Base-by-base conservation (phyloP, 2,888 invertebrate species). In the Eupithecia vulgata region DNA sequence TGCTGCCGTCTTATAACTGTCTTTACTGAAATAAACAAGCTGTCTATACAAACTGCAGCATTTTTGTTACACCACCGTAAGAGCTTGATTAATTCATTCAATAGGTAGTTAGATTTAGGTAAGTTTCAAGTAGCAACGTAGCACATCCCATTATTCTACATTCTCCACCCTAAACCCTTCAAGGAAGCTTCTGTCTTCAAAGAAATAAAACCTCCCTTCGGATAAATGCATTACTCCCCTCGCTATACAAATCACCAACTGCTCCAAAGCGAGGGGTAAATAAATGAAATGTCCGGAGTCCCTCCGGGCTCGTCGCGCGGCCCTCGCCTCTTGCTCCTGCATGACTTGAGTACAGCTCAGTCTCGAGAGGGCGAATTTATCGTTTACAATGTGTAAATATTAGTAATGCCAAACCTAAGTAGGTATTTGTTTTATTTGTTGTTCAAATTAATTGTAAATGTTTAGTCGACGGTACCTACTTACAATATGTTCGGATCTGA, bases 321-420 rank as follows among this genome's bases (percentile, higher is more conserved):
- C 80, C 86, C 87, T 81, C 80, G 72, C 64, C 80, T 79, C 78
- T 81, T 82, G 80, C 76, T 79, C 73, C 74, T 77, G 81, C 82
- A 65, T 88, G 87, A 88, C 85, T 87, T 89, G 86, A 90, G 87
- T 87, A 88, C 85, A 87, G 7, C 84, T 81, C 82, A 17, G 79
- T 77, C 82, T 79, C 74, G 72, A 76, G 77, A 77, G 79, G 84
- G 84, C 81, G 82, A 85, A 81, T 88, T 65, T 88, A 88, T 87
- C 87, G 87, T 84, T 88, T 87, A 90, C 89, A 88, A 87, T 86
- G 83, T 90, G 91, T 91, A 91, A 91, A 90, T 90, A 90, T 90
- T 89, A 85, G 83, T 85, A 82, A 80, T 81, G 64, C 68, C 70
- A 75, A 77, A 80, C 72, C n/a, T n/a, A n/a, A n/a, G n/a, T n/a